These are phyloP conservation scores for Montifringilla adamsi DNA, from an alignment of 2,113 vertebrate genomes.

Conservation along the genomic window DNA sequence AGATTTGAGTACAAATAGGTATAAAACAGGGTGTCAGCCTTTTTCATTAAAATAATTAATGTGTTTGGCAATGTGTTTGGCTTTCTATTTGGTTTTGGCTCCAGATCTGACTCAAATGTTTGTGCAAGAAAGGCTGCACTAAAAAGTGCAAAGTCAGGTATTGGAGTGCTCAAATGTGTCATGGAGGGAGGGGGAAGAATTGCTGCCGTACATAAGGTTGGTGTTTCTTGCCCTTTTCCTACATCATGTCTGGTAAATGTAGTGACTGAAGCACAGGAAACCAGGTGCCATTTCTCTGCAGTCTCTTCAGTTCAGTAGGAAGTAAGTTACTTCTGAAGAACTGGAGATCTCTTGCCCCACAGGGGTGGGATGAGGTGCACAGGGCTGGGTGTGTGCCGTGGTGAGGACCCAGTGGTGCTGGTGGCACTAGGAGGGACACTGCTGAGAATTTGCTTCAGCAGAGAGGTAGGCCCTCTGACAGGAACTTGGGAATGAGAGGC, in stretches of 20 bases:
- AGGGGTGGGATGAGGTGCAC: neutral
- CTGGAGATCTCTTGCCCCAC: neutral
- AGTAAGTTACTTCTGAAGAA: neutral
- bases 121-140: neutral
- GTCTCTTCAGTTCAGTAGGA: neutral
- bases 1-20: neutral
- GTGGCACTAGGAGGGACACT: neutral
- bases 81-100: neutral
- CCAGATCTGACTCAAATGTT: neutral
- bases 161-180: neutral
- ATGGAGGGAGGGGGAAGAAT: neutral
- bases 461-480: neutral
- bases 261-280: neutral
- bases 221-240: neutral
- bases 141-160: conserved; percentile 15
- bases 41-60: neutral
- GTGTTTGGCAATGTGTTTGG: neutral
- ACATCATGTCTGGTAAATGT: neutral
- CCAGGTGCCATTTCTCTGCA: neutral
- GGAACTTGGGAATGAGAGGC: neutral
- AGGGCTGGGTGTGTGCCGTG: accelerated
- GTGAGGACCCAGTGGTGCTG: accelerated
- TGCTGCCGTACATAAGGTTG: neutral
- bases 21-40: neutral
- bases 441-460: neutral